Evolutionary conservation across 2,888 invertebrate species (phyloP).

Genomic region (Megastigmus dorsalis): DNA sequence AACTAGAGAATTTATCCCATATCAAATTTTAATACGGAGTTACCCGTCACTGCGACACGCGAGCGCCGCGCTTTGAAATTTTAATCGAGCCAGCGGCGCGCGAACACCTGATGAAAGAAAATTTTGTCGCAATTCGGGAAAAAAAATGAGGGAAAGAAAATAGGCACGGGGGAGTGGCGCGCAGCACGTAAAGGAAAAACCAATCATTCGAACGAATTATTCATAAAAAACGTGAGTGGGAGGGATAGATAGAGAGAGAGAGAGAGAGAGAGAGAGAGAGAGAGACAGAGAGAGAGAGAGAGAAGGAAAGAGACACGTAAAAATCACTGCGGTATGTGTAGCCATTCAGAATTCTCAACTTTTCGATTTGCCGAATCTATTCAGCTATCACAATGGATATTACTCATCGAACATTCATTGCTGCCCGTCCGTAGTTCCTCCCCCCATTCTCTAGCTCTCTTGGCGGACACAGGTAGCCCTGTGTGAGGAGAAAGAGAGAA

Average conservation of each 20-base stretch:
- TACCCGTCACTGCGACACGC: background rate
- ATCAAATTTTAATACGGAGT: background rate
- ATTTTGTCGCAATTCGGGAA: too few relatives aligned
- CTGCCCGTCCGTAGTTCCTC: conserved; percentile 7
- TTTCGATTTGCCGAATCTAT: conserved; percentile 42
- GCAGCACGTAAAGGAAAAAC: too few relatives aligned
- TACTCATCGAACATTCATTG: conserved; percentile 50
- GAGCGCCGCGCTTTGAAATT: background rate
- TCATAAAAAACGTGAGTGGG: background rate
- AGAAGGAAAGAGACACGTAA: too few relatives aligned
- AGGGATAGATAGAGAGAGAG: too few relatives aligned
- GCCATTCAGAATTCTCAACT: conserved; percentile 15
- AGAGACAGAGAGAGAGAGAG: too few relatives aligned
- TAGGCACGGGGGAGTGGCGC: too few relatives aligned
- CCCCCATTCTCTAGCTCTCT: conserved; percentile 28
- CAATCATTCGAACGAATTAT: conserved; percentile 19
- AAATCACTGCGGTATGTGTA: background rate
- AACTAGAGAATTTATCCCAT: background rate
- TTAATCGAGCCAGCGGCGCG: background rate
- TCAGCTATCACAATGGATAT: conserved; percentile 45
- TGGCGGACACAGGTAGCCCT: background rate
- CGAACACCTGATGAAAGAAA: too few relatives aligned
- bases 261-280: too few relatives aligned
- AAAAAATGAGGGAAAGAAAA: background rate
- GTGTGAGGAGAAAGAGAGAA: background rate